Conservation (phyloP, 2,888 invertebrate genomes). For the Pardosa pseudoannulata region DNA sequence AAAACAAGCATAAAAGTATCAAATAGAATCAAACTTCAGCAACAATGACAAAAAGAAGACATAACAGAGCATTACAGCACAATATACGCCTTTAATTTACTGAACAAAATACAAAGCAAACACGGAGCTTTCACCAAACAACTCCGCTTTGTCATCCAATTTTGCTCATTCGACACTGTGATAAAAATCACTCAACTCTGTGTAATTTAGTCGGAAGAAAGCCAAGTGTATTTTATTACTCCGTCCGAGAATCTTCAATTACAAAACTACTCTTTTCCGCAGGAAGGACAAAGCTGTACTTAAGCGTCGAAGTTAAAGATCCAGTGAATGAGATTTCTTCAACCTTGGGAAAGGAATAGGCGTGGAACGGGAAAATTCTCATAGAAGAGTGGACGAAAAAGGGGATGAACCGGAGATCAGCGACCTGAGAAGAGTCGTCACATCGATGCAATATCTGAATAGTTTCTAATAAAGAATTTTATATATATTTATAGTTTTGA, state of each 20-base stretch:
- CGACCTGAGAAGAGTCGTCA: no score
- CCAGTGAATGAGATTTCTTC: conserved; percentile 16
- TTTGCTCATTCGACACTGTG: background rate
- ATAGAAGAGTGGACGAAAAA: no score
- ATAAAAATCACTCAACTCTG: conserved; percentile 14
- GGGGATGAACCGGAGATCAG: no score
- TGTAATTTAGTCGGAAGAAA: conserved; percentile 15
- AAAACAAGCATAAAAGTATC: no score
- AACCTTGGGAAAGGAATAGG: conserved; percentile 47
- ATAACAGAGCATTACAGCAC: background rate
- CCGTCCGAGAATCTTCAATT: conserved; percentile 20
- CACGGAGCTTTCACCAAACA: background rate
- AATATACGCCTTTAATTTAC: background rate
- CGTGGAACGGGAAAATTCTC: conserved; percentile 7
- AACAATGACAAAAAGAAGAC: no score
- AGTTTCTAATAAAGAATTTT: no score
- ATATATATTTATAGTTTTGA: no score
- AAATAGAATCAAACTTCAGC: no score
- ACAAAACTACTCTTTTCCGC: conserved; percentile 30
- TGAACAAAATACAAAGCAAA: background rate
- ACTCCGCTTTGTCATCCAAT: conserved; percentile 3
- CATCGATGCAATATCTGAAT: no score
- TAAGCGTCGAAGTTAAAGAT: conserved; percentile 19
- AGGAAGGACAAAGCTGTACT: conserved; percentile 46
- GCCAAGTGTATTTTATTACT: conserved; percentile 4